phyloP scores from a whole-genome alignment of 1,140 invertebrate species.

The Tetraneura akinire region DNA sequence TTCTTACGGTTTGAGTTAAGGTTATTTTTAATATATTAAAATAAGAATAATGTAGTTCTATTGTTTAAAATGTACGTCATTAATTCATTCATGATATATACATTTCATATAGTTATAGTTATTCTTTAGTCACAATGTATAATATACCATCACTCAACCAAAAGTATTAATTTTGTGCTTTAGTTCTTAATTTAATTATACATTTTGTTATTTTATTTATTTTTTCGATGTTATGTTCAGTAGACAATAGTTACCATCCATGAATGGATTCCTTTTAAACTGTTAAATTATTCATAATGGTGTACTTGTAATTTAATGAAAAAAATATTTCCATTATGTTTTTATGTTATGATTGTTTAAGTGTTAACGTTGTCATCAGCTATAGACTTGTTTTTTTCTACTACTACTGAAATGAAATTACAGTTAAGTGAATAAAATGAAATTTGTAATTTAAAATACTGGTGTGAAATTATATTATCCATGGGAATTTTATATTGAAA shows the following conservation, averaged over 20 bases:
- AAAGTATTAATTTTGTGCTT: not conserved
- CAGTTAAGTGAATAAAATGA: not conserved
- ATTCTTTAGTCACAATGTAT: not conserved
- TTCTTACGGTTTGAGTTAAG: conserved; percentile 27
- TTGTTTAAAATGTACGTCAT: not conserved
- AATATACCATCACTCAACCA: not conserved
- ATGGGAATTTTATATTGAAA: not conserved
- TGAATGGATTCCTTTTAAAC: conserved; percentile 19
- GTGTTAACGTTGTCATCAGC: not conserved
- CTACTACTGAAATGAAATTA: not conserved
- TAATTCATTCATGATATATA: not conserved
- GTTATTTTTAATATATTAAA: conserved; percentile 26
- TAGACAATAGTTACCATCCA: conserved; percentile 31
- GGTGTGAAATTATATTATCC: not conserved
- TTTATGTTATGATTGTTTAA: not conserved
- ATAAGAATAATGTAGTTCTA: not conserved
- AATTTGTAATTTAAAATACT: not conserved
- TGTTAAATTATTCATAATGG: conserved; percentile 38
- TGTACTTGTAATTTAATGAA: conserved; percentile 9
- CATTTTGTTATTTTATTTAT: not conserved
- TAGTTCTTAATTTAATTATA: not conserved
- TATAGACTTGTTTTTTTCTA: not conserved
- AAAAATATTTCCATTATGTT: conserved; percentile 11
- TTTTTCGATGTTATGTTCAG: not conserved
- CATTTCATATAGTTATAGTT: not conserved